These are phyloP conservation scores for Polypedilum vanderplanki DNA, from an alignment of 1,140 invertebrate species.

Conservation along the genomic window DNA sequence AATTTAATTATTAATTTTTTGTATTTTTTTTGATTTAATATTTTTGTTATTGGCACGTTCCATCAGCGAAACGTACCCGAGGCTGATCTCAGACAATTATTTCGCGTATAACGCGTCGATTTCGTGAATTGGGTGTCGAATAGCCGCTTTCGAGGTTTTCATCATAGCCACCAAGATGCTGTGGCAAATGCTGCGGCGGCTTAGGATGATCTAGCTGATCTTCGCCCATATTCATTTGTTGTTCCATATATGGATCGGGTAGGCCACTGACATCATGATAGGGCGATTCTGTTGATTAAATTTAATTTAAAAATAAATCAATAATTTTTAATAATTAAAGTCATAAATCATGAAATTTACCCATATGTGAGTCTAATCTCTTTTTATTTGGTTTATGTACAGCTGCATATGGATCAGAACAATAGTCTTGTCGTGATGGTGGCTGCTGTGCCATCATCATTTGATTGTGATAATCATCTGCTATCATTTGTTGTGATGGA, in stretches of 20 bases:
- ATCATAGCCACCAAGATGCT: conserved; percentile 81
- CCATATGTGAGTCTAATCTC: conserved; percentile 68
- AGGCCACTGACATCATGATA: conserved; percentile 88
- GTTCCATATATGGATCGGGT: conserved; percentile 78
- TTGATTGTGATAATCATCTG: conserved; percentile 55
- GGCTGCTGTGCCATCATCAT: conserved; percentile 62
- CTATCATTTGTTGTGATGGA: conserved; percentile 51
- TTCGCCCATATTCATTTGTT: conserved; percentile 59
- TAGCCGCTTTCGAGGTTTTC: conserved; percentile 87
- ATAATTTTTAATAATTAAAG: conserved; percentile 29
- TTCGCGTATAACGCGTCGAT: conserved; percentile 81
- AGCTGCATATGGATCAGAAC: conserved; percentile 74
- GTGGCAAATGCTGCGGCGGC: conserved; percentile 69
- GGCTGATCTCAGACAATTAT: conserved; percentile 74
- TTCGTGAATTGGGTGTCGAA: conserved; percentile 84
- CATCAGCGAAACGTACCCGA: conserved; percentile 32
- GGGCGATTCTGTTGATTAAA: conserved; percentile 64
- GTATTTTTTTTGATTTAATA: conserved; percentile 29
- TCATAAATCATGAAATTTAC: conserved; percentile 49
- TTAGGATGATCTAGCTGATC: conserved; percentile 52
- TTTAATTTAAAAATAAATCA: conserved; percentile 32
- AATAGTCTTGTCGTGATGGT: conserved; percentile 75
- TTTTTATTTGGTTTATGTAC: conserved; percentile 77
- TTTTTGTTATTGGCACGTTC: conserved; percentile 31
- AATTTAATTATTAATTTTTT: neutral